Evolutionary conservation across 1,140 invertebrate genomes (phyloP).

Genomic region (Charaxes varanes): DNA sequence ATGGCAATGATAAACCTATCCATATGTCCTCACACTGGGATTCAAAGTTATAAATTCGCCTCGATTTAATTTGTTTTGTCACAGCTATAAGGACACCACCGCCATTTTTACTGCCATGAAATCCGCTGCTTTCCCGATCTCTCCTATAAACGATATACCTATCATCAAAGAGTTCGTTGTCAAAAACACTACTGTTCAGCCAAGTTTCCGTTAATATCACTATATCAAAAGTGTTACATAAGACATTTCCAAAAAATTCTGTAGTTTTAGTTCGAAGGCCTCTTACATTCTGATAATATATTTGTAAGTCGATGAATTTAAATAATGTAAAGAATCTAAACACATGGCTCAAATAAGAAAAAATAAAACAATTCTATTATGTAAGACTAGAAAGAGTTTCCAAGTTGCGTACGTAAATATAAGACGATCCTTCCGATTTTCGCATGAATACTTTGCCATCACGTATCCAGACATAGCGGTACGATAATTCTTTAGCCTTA

Average conservation of each 20-base stretch:
- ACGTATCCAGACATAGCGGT: constrained; percentile 12
- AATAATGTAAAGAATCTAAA: too few species aligned
- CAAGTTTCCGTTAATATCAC: constrained; percentile 1
- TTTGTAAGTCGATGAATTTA: not conserved
- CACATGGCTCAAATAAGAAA: too few species aligned
- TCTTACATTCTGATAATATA: constrained; percentile 1
- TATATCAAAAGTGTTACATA: not conserved
- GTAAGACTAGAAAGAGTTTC: constrained; percentile 3
- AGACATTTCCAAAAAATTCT: not conserved
- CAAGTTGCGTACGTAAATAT: constrained; percentile 5
- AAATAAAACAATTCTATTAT: constrained; percentile 1
- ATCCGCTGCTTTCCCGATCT: constrained; percentile 1
- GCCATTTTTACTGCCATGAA: not conserved
- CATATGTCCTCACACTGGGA: constrained; percentile 15
- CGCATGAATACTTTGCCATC: constrained; percentile 13
- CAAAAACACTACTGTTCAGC: not conserved
- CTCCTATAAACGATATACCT: constrained; percentile 5
- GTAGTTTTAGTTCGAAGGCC: not conserved
- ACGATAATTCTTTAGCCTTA: constrained; percentile 5
- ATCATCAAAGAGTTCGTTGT: constrained; percentile 3
- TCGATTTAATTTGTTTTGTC: not conserved
- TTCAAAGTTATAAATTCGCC: constrained; percentile 2
- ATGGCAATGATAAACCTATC: too few species aligned
- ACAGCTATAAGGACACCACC: constrained; percentile 14
- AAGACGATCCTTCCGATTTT: constrained; percentile 7